A percentile compares a stretch with the other conserved stretches of the same genome.
Evolutionary conservation across 2,113 vertebrate species (phyloP).

Genomic region (Morone saxatilis): DNA sequence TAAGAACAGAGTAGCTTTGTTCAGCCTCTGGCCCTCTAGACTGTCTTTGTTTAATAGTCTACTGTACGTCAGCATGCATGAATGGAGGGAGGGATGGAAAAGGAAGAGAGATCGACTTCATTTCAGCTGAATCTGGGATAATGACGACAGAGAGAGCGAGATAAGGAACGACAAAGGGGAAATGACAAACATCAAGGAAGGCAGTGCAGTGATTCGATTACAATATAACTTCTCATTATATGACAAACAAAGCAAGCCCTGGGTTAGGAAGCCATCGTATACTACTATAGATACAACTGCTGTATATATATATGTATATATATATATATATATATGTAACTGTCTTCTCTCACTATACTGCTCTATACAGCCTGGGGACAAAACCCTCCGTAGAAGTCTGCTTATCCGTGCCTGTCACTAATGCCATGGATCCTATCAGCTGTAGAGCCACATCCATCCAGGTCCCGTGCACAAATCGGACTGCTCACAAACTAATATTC

Average conservation of each 20-base stretch:
- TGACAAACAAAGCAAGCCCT: constrained; percentile 44
- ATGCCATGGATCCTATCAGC: constrained; percentile 26
- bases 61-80: constrained; percentile 53
- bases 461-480: neutral
- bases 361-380: neutral
- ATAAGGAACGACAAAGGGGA: constrained; percentile 69
- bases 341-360: constrained; percentile 16
- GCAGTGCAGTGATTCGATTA: constrained; percentile 63
- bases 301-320: constrained; percentile 8
- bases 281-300: neutral
- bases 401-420: constrained; percentile 37
- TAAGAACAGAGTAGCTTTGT: constrained; percentile 57
- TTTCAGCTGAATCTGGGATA: constrained; percentile 64
- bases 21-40: constrained; percentile 24
- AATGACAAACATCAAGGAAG: constrained; percentile 69
- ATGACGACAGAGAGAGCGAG: constrained; percentile 61
- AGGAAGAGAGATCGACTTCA: constrained; percentile 51
- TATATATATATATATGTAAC: constrained; percentile 1
- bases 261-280: constrained; percentile 1
- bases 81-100: constrained; percentile 1
- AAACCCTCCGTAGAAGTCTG: constrained; percentile 24
- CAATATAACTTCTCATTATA: constrained; percentile 63
- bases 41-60: constrained; percentile 53
- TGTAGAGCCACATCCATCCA: neutral
- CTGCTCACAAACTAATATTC: neutral